Base-by-base conservation (phyloP, 2,113 vertebrate genomes). In the Paratilapia polleni region DNA sequence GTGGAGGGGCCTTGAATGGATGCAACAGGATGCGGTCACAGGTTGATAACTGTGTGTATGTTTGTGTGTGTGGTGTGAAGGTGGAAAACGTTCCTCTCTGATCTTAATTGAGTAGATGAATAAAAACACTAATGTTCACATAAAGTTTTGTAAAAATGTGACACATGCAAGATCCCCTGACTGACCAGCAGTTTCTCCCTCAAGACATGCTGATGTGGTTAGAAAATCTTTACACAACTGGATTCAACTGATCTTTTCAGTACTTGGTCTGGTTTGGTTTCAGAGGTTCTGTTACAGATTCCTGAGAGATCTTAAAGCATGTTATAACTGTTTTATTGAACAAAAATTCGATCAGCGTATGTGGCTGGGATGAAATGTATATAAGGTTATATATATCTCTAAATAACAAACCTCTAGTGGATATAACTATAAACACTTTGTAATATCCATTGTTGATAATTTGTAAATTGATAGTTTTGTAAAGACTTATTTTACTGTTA, bases 1-100 rank as follows among this genome's bases (percentile, higher is more conserved):
- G 59, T 61, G 7, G 43, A 57, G 58, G 62, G 49, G 78, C 19
- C 62, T 52, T 93, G 90, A 87, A 91, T 93, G 81, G 60, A 92
- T 91, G 85, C 80, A 92, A 63, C 68, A 88, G 87, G 80, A 49
- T 20, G 59, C 6, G 56, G 14, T 3, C 22, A 11, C 41, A 28
- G 41, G 47, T 49, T 49, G 64, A 47, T 41, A 68, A 68, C 14
- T 47, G 4, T 83, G 74, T 28, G 61, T 68, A 61, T 75, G 78
- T 86, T 43, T 82, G 77, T 76, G 74, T 80, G 73, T 24, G 22
- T 47, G 43, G 17, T 10, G 6, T n/a, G 61, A 7, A 49, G 24
- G 66, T 52, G 43, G 66, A 52, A 73, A 73, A 73, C 0, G 1
- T 13, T 11, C 66, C 15, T 31, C 1, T 24, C 2, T 52, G 4